Evolutionary conservation across 2,888 invertebrate species (phyloP).

Genomic region (Dermolepida albohirtum): DNA sequence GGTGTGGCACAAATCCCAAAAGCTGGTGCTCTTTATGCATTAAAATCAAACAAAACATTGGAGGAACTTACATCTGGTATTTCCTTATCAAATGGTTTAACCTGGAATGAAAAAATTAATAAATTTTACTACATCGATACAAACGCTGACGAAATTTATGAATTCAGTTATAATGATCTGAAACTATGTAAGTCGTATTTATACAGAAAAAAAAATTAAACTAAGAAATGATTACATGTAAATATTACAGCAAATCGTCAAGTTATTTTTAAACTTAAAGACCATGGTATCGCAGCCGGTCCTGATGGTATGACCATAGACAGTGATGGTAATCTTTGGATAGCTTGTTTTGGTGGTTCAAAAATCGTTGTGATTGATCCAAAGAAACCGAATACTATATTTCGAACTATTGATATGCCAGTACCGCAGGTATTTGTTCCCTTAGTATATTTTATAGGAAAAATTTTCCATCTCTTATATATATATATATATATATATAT

Average conservation of each 20-base stretch:
- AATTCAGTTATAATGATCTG: slow-evolving; percentile 74
- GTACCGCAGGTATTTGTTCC: slow-evolving; percentile 68
- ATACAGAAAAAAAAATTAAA: too few relatives aligned
- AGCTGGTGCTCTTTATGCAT: slow-evolving; percentile 40
- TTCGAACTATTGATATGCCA: slow-evolving; percentile 73
- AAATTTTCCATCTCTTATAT: too few relatives aligned
- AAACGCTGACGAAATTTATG: slow-evolving; percentile 72
- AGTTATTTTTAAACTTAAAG: slow-evolving; percentile 69
- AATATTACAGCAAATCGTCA: slow-evolving; percentile 70
- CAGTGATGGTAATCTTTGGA: slow-evolving; percentile 80
- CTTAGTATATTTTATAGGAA: too few relatives aligned
- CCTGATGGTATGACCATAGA: slow-evolving; percentile 85
- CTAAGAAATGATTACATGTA: too few relatives aligned
- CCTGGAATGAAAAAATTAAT: slow-evolving; percentile 75
- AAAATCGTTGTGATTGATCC: slow-evolving; percentile 71
- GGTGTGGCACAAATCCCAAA: background rate
- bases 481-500: too few relatives aligned
- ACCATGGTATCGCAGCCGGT: slow-evolving; percentile 64
- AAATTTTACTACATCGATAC: slow-evolving; percentile 84
- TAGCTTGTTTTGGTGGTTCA: slow-evolving; percentile 79
- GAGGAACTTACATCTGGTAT: slow-evolving; percentile 51
- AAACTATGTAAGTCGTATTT: slow-evolving; percentile 20
- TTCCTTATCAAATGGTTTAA: slow-evolving; percentile 73
- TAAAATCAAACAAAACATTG: slow-evolving; percentile 38
- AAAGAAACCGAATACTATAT: slow-evolving; percentile 65